A percentile compares a stretch with the other conserved stretches of the same genome.
These are phyloP conservation scores for Australoheros facetus DNA, from an alignment of 2,797 vertebrate species.

Conservation along the genomic window DNA sequence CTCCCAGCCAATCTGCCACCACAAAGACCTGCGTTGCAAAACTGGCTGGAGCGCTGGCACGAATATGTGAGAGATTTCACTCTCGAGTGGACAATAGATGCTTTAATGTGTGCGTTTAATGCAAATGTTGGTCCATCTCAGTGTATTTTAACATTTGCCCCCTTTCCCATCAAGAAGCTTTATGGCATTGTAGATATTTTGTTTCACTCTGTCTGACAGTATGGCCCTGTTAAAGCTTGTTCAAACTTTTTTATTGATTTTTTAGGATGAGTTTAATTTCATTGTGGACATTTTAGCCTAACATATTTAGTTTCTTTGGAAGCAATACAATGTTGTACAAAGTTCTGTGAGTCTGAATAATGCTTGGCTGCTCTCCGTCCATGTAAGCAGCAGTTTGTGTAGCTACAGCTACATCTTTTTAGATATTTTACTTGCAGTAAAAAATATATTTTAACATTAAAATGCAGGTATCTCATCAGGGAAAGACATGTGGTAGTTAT, in stretches of 20 bases:
- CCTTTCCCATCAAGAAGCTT: background rate
- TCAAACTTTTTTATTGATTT: background rate
- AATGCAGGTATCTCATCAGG: background rate
- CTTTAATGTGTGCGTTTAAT: background rate
- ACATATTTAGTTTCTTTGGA: background rate
- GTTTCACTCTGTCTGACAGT: background rate
- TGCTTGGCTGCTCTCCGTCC: background rate
- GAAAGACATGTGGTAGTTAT: background rate
- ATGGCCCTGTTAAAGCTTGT: background rate
- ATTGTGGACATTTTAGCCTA: background rate
- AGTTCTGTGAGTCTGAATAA: background rate
- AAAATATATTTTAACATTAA: too few species aligned
- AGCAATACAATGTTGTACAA: background rate
- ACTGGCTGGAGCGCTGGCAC: conserved; percentile 35
- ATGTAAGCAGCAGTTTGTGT: background rate
- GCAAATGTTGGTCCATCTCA: background rate
- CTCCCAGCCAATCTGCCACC: conserved; percentile 91
- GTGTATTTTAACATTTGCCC: background rate
- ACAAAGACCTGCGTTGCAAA: conserved; percentile 31
- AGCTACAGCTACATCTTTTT: background rate
- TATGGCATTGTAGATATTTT: background rate
- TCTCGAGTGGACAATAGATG: background rate
- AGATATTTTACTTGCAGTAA: background rate
- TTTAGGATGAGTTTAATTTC: background rate
- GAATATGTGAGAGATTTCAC: conserved; percentile 13